Conservation (phyloP, 2,797 vertebrate species). For the Periophthalmus magnuspinnatus region DNA sequence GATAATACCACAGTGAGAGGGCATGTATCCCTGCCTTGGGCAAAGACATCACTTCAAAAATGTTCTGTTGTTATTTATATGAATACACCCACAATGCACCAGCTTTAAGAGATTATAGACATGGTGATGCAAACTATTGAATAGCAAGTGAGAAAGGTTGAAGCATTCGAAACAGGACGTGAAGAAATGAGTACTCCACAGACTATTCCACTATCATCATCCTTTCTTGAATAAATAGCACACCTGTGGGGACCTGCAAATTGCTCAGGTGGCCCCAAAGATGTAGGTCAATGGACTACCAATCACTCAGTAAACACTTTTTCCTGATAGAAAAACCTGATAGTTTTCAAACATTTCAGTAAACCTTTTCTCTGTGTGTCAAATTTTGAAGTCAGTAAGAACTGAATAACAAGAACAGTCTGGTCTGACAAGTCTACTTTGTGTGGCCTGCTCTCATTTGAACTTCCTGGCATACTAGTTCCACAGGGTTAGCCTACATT, state of each 20-base stretch:
- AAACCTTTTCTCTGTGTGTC: not conserved
- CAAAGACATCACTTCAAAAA: conserved; percentile 29
- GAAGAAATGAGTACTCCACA: not conserved
- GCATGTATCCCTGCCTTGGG: conserved; percentile 44
- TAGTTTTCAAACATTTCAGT: conserved; percentile 1
- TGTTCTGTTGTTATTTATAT: conserved; percentile 36
- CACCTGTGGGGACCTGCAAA: conserved; percentile 6
- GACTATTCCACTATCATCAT: not conserved
- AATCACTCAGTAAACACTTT: conserved; percentile 15
- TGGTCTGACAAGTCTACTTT: not conserved
- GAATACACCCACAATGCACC: conserved; percentile 37
- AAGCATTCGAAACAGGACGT: not conserved
- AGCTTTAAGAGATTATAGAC: conserved; percentile 12
- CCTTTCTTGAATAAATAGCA: not conserved
- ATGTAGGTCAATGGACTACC: conserved; percentile 52
- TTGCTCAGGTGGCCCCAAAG: conserved; percentile 20
- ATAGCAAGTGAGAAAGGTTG: not conserved
- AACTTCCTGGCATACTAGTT: not conserved
- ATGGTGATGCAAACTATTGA: not conserved
- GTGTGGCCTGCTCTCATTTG: not conserved
- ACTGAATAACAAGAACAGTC: not conserved
- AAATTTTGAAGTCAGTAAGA: not conserved
- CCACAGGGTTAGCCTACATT: no score
- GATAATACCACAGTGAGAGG: conserved; percentile 46
- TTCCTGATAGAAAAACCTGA: not conserved